Base-by-base conservation (phyloP, 2,888 invertebrate genomes). In the Laothoe populi region DNA sequence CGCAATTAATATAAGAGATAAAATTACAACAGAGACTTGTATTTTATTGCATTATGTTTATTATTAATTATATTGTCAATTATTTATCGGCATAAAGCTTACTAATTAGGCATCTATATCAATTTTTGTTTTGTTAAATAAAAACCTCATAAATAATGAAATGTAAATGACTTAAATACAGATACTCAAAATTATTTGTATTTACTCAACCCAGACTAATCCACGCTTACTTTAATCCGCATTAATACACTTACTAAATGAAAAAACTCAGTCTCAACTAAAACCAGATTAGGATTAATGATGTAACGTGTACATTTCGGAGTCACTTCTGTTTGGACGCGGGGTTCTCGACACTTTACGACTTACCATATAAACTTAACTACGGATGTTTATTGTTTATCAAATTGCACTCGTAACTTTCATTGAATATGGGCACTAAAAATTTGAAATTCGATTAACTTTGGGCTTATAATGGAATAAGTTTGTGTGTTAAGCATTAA, bases 261-360 rank as follows among this genome's bases (percentile, higher is more conserved):
- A 53, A 53, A 53, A 53, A 53, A 31, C 19, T 35, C 31, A 35
- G 53, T 35, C 31, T n/a, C 0, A 35, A 53, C 35, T 35, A 31
- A 53, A 53, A 53, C 53, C 19, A 53, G 53, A 53, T 53, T 53
- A 53, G 35, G 53, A 53, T 53, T 53, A 53, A 53, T 35, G 53
- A 10, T 31, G 24, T 31, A 31, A 53, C 35, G 19, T 53, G 19
- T 11, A 31, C 19, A 10, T 11, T 23, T 11, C 16, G 19, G 38
- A 19, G 19, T 8, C 19, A 8, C 7, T 44, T 7, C 44, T 44
- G 19, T 5, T 35, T 26, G 31, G 49, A 53, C 53, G 35, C 35
- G 35, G 31, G 31, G 53, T 53, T 11, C 11, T 4, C 19, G 53
- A 53, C 13, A 31, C 35, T 31, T 53, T 35, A 53, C 53, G 53